Evolutionary conservation across 92 coral and sea anemone genomes (phyloP), one percentile per base, ranked within the genome.

Genomic region (Ricordea florida): DNA sequence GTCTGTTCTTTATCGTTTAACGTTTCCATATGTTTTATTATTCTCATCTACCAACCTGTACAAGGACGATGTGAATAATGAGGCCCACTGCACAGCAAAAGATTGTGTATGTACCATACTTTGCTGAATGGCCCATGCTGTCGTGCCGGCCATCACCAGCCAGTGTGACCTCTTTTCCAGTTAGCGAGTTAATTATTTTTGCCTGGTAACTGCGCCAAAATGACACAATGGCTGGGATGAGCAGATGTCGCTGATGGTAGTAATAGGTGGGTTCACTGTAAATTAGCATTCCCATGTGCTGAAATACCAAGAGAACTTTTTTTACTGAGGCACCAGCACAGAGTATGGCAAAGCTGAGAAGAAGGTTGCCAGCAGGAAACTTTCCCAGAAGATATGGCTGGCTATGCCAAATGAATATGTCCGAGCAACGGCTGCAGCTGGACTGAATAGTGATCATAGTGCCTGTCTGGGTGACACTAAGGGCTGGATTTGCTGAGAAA

Each of bases 301-400:
- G 21, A 61, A 80, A 80, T 16, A 66, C 79, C 14, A 86, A n/a
- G n/a, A n/a, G n/a, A n/a, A n/a, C n/a, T n/a, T n/a, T 87, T 31
- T 71, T 50, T 0, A 81, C 65, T 28, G 88, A 87, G 36, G 87
- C 84, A 24, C 92, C 87, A 27, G 87, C 87, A 69, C 81, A 69
- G 14, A 87, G 61, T 3, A 75, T 61, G 7, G 85, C 81, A 81
- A 87, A 75, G 76, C 88, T 81, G n/a, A 69, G 66, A 13, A 75
- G 73, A 9, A 82, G 60, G 70, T 87, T 81, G 25, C 81, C 92
- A 47, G 92, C 87, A 48, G 87, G 84, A 44, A 74, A 87, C 68
- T 49, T 81, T 9, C 87, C 83, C 22, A 75, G 43, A 22, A 81
- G 44, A 29, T 57, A 35, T 21, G 80, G 87, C 60, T 87, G 84